These are phyloP conservation scores for Gryllus longicercus DNA, from an alignment of 2,888 invertebrate species.

Conservation along the genomic window DNA sequence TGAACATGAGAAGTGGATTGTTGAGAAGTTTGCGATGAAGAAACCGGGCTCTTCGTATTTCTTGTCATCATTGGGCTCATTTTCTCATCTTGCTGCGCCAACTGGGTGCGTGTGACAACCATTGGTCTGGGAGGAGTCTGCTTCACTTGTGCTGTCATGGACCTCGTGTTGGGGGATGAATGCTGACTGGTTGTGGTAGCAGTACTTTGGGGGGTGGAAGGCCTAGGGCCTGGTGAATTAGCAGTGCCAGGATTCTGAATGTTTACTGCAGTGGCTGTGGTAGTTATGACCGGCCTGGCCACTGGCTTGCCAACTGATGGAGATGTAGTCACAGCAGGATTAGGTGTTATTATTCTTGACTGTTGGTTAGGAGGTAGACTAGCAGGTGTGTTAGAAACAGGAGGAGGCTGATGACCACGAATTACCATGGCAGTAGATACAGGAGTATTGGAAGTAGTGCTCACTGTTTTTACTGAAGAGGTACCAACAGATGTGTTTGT, in stretches of 20 bases:
- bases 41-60: neutral
- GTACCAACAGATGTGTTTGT: conserved; percentile 45
- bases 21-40: neutral
- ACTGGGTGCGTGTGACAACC: conserved; percentile 23
- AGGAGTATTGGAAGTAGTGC: neutral
- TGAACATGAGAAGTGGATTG: neutral
- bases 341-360: conserved; percentile 22
- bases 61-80: neutral
- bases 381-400: conserved; percentile 23
- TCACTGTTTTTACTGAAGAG: conserved; percentile 38
- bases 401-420: conserved; percentile 22
- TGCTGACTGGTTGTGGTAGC: neutral
- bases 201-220: neutral
- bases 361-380: conserved; percentile 35
- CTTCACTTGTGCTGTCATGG: conserved; percentile 11
- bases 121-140: conserved; percentile 27
- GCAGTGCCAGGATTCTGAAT: neutral
- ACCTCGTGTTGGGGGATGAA: neutral
- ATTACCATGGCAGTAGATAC: conserved; percentile 2
- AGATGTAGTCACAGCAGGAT: conserved; percentile 25
- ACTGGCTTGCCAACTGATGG: conserved; percentile 24
- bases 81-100: neutral
- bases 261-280: conserved; percentile 27
- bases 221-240: neutral
- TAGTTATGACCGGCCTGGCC: conserved; percentile 26